Base-by-base conservation (phyloP, 1,140 invertebrate genomes). In the Diabrotica undecimpunctata region DNA sequence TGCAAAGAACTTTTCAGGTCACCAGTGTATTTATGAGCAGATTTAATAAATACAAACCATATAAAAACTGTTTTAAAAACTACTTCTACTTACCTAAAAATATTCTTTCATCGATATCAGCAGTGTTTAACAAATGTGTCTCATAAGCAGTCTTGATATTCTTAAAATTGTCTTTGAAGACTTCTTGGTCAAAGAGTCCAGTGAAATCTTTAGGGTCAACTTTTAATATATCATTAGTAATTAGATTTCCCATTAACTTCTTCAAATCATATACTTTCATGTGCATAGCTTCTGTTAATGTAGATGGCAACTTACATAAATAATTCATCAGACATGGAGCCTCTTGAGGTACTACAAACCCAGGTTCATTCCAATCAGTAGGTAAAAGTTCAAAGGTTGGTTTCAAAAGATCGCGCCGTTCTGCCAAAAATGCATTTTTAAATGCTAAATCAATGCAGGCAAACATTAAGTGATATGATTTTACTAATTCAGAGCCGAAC, bases 61-160 rank as follows among this genome's bases (percentile, higher is more conserved):
- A 25, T 25, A 25, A 25, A 25, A 25, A 4, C 25, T 25, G 25
- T 25, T 25, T 2, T 25, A 25, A 25, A 25, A 25, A 25, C 25
- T 25, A 25, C 25, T 25, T 25, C 4, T 25, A 2, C 25, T 64
- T 82, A 90, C 89, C 87, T 79, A 92, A 83, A 81, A 98, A 95
- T 76, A 98, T 94, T 75, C 95, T 86, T 81, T 99, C 97, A 77
- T 99, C 96, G 80, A 98, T 96, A 81, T 98, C 95, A 5, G 95
- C 95, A 60, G 91, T 89, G 77, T 87, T 95, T 10, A 97, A 79
- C 46, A 98, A 90, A 80, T 93, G 93, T 67, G 92, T 90, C 78
- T 98, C 96, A 77, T 99, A 98, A 35, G 87, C 81, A 78, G 89
- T 92, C 69, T 92, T 94, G 52, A 98, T 82, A 65, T 88, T 87